Percentiles rank a stretch among this genome's conserved stretches.
phyloP scores from a whole-genome alignment of 2,113 vertebrate genomes.

The Columba janthina region DNA sequence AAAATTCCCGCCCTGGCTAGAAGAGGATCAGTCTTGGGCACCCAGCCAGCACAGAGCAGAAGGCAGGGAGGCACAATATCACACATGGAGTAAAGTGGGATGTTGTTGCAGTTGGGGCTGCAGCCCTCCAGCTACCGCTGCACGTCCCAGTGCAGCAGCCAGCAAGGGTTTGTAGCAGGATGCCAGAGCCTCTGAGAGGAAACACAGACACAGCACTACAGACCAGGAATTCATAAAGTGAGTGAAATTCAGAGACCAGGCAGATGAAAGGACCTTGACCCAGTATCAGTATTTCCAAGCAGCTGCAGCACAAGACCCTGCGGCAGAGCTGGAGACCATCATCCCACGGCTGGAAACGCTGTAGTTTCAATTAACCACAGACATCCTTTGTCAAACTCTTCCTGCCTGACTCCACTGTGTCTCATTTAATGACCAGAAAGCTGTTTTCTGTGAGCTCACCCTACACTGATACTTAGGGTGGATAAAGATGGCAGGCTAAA shows the following conservation, averaged over 20 bases:
- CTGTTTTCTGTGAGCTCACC: background rate
- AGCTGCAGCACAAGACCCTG: background rate
- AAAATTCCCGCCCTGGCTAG: background rate
- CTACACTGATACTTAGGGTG: fast-evolving
- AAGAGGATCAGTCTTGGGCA: fast-evolving
- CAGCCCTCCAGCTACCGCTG: background rate
- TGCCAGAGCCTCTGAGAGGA: background rate
- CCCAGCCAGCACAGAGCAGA: background rate
- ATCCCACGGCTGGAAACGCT: background rate
- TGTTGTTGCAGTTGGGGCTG: background rate
- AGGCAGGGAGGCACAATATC: background rate
- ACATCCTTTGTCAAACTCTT: background rate
- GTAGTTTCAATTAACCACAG: background rate
- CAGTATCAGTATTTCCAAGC: background rate
- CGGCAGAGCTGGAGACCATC: background rate
- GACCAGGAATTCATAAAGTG: background rate
- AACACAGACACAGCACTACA: background rate
- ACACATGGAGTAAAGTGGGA: fast-evolving
- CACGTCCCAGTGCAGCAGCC: background rate
- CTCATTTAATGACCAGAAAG: background rate
- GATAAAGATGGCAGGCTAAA: background rate
- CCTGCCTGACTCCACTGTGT: background rate
- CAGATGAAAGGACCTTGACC: background rate
- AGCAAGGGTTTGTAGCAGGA: background rate
- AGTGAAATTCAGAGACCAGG: background rate